Base-by-base conservation (phyloP, 2,888 invertebrate genomes). In the Dasysyrphus albostriatus region DNA sequence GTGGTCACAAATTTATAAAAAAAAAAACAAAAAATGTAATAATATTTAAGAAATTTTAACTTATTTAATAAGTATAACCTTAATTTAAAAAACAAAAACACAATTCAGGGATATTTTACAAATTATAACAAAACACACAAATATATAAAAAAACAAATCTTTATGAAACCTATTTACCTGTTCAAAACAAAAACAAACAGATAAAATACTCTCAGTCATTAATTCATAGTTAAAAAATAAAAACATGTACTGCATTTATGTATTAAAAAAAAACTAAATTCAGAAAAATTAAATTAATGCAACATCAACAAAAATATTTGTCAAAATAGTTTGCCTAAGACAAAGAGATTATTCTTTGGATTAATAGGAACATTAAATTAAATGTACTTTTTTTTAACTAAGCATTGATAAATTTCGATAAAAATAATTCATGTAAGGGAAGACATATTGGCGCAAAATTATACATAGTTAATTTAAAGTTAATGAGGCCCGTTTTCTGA, bases 101-200 rank as follows among this genome's bases (percentile, higher is more conserved):
- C 72, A 74, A 83, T 87, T 87, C 87, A 87, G 87, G 87, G 83
- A 87, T 87, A 83, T 78, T 87, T 83, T 83, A 87, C 87, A 83
- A 82, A 82, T 70, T 63, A 59, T 24, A 49, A 61, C 29, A 72
- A 58, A 59, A 29, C 54, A 54, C 29, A 54, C 3, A 77, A 59
- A 77, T 12, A 9, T 32, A 67, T 37, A 70, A 32, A 39, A 39
- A 77, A 70, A 72, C 70, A 77, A 70, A 72, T 70, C 51, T 65
- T 80, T 75, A 80, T 42, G 65, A 61, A 74, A 82, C 69, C 77
- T 37, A 82, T 80, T 78, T 85, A 85, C 85, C 82, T 85, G 85
- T 81, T 85, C 58, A 77, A 73, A 77, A 59, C 19, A 81, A 73
- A 76, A 51, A 61, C 19, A 44, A 47, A 47, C n/a, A 56, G 8